Conservation (phyloP, 2,113 vertebrate genomes). For the Genyomyrus donnyi region DNA sequence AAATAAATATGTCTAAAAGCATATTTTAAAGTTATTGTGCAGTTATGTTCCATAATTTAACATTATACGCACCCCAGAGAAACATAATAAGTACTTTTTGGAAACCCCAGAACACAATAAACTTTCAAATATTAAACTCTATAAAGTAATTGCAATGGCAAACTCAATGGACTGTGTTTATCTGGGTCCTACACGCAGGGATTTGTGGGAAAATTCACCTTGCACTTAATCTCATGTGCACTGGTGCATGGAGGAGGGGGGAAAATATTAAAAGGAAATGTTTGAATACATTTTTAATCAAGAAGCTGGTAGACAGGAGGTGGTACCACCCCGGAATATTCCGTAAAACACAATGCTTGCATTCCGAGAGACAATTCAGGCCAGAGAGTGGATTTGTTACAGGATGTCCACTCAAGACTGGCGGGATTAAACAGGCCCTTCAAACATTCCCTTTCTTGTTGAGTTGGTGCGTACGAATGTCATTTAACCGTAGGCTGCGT, state of each 20-base stretch:
- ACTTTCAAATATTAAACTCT: conserved; percentile 69
- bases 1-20: conserved; percentile 20
- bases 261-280: conserved; percentile 76
- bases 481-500: too few relatives aligned
- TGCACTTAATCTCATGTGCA: conserved; percentile 70
- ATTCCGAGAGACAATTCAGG: background rate
- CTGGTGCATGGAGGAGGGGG: conserved; percentile 61
- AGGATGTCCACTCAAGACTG: background rate
- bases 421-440: background rate
- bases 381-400: background rate
- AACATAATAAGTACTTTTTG: conserved; percentile 55
- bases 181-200: conserved; percentile 78
- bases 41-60: conserved; percentile 19
- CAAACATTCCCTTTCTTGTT: background rate
- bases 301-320: conserved; percentile 57
- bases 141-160: conserved; percentile 83
- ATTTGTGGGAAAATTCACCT: conserved; percentile 77
- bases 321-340: conserved; percentile 16
- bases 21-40: conserved; percentile 31
- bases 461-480: background rate
- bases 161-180: conserved; percentile 82
- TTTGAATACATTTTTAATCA: conserved; percentile 71
- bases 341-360: background rate
- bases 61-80: conserved; percentile 47
- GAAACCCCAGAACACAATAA: conserved; percentile 64